Conservation (phyloP, 2,797 vertebrate species). For the Sebastes umbrosus region DNA sequence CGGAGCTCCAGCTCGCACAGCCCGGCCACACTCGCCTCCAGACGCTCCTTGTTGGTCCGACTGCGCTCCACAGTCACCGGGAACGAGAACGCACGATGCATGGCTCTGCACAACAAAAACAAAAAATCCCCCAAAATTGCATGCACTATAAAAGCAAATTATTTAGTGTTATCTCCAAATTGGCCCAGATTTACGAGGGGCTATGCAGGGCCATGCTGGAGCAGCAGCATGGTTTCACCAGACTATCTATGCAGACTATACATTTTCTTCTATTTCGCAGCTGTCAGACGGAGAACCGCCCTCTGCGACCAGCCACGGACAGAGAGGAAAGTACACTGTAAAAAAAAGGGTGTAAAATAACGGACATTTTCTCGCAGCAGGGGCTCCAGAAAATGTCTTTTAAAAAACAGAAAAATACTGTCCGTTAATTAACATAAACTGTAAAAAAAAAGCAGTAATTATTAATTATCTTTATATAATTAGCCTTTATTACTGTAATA, state of each 20-base stretch:
- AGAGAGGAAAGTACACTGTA: slow-evolving; percentile 21
- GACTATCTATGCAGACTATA: slow-evolving; percentile 34
- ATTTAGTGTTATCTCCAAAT: background rate
- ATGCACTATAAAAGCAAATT: background rate
- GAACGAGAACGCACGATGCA: slow-evolving; percentile 87
- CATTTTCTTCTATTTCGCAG: slow-evolving; percentile 71
- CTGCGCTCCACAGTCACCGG: slow-evolving; percentile 86
- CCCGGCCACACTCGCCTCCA: slow-evolving; percentile 89
- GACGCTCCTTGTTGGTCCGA: slow-evolving; percentile 86
- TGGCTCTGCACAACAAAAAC: slow-evolving; percentile 19
- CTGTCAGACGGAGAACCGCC: slow-evolving; percentile 80
- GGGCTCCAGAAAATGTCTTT: too few relatives aligned
- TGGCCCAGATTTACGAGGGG: slow-evolving; percentile 40
- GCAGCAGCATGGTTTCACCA: slow-evolving; percentile 54
- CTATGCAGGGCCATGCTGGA: slow-evolving; percentile 43
- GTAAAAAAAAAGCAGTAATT: too few relatives aligned
- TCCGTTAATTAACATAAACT: too few relatives aligned
- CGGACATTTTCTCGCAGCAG: too few relatives aligned
- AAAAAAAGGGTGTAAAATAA: too few relatives aligned
- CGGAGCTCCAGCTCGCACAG: slow-evolving; percentile 89
- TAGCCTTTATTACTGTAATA: too few relatives aligned
- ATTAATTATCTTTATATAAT: too few relatives aligned
- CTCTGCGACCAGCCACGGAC: slow-evolving; percentile 29
- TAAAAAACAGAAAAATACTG: too few relatives aligned
- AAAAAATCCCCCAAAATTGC: background rate